Evolutionary conservation across 1,140 invertebrate species (phyloP).

Genomic region (Aleiodes sp.): DNA sequence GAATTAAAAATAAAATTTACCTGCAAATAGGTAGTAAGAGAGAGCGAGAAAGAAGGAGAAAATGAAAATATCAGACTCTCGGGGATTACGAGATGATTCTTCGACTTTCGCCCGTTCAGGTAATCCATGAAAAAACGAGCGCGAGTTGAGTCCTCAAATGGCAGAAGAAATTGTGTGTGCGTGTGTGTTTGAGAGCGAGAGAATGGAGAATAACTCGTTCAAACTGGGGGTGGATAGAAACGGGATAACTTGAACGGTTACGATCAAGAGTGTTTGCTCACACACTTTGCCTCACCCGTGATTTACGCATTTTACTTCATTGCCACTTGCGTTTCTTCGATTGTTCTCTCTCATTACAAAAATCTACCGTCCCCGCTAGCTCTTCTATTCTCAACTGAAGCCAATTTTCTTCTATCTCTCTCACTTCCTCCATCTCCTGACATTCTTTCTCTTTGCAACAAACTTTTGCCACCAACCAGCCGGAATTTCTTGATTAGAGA

Average conservation of each 20-base stretch:
- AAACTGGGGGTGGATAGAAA: neutral
- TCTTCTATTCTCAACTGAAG: neutral
- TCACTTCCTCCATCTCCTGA: neutral
- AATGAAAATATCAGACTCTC: conserved; percentile 2
- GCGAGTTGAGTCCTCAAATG: conserved; percentile 23
- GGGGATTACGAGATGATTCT: conserved; percentile 32
- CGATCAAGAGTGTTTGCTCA: conserved; percentile 2
- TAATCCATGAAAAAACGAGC: conserved; percentile 30
- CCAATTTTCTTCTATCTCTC: neutral
- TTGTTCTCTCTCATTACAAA: neutral
- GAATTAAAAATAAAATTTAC: neutral
- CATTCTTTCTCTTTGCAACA: conserved; percentile 13
- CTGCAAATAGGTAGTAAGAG: neutral
- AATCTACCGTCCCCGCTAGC: conserved; percentile 2
- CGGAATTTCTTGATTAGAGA: conserved; percentile 40
- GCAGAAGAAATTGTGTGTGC: neutral
- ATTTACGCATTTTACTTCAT: conserved; percentile 25
- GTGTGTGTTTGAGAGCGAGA: neutral
- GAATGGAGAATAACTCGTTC: neutral
- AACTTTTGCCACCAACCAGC: conserved; percentile 20
- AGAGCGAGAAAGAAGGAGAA: neutral
- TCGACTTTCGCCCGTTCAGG: conserved; percentile 10
- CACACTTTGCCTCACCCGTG: neutral
- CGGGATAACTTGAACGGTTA: conserved; percentile 2
- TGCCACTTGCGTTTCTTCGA: neutral